Evolutionary conservation across 2,888 invertebrate genomes (phyloP).

Genomic region (Lasioglossum villosulum): DNA sequence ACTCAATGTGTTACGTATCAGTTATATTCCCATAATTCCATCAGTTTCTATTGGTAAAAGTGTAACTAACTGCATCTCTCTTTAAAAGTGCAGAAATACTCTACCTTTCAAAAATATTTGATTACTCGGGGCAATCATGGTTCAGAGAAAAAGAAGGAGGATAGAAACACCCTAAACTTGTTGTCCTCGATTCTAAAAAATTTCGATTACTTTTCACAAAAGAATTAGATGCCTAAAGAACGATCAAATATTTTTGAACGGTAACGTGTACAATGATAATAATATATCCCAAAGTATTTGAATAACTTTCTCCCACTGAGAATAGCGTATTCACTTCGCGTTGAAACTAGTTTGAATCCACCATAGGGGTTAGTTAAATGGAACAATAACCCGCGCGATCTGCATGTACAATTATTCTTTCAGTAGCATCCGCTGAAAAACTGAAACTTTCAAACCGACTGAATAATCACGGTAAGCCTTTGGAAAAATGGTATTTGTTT

Average conservation of each 20-base stretch:
- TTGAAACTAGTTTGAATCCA: background rate
- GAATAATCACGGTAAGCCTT: background rate
- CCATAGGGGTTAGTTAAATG: background rate
- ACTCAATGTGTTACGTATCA: too few relatives aligned
- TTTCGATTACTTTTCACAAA: background rate
- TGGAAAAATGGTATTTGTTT: background rate
- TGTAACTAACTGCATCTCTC: too few relatives aligned
- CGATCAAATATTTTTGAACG: background rate
- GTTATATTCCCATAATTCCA: too few relatives aligned
- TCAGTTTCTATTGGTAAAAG: too few relatives aligned
- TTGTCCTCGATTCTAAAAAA: background rate
- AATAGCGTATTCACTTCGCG: background rate
- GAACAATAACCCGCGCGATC: background rate
- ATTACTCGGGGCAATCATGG: background rate
- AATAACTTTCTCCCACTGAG: background rate
- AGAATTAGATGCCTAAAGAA: background rate
- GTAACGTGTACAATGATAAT: background rate
- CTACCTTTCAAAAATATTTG: background rate
- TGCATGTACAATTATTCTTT: background rate
- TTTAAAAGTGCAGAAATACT: background rate
- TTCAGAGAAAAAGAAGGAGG: background rate
- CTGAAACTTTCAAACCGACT: background rate
- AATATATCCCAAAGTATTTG: background rate
- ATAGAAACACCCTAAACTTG: background rate
- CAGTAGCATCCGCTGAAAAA: background rate